Conservation (phyloP, 1,140 invertebrate species). For the Macrotrachela quadricornifera region DNA sequence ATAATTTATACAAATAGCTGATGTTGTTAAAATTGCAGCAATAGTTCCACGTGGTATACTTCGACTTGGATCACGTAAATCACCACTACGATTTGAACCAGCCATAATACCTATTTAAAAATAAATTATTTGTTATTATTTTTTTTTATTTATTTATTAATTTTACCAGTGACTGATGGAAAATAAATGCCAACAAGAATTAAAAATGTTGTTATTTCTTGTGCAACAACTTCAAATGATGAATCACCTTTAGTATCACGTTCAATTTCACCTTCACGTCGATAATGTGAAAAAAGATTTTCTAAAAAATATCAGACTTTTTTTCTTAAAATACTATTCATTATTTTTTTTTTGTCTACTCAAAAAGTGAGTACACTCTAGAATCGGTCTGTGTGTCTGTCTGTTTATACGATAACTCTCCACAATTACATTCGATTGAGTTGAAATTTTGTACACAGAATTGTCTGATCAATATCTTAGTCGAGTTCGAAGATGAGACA, state of each 20-base stretch:
- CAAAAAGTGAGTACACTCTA: no score
- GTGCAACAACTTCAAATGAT: constrained; percentile 43
- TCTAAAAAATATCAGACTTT: background rate
- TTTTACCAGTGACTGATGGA: constrained; percentile 80
- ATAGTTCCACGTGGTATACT: constrained; percentile 95
- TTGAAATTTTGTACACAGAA: no score
- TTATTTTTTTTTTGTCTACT: no score
- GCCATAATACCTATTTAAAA: constrained; percentile 64
- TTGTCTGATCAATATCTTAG: no score
- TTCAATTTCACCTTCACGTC: constrained; percentile 1
- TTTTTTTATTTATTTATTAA: no score
- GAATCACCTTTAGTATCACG: constrained; percentile 1
- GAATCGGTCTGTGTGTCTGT: no score
- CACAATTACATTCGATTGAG: no score
- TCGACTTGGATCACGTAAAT: constrained; percentile 87
- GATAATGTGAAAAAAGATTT: background rate
- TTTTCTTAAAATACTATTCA: no score
- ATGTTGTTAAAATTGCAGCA: constrained; percentile 79
- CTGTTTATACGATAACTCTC: no score
- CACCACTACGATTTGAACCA: constrained; percentile 95
- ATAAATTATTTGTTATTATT: no score
- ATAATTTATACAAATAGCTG: constrained; percentile 49
- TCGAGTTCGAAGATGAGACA: no score
- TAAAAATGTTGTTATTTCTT: constrained; percentile 66
- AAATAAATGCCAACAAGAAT: constrained; percentile 96